Evolutionary conservation across 1,140 invertebrate genomes (phyloP), one percentile per base, ranked within the genome.

Genomic region (Trichomalopsis sarcophagae): DNA sequence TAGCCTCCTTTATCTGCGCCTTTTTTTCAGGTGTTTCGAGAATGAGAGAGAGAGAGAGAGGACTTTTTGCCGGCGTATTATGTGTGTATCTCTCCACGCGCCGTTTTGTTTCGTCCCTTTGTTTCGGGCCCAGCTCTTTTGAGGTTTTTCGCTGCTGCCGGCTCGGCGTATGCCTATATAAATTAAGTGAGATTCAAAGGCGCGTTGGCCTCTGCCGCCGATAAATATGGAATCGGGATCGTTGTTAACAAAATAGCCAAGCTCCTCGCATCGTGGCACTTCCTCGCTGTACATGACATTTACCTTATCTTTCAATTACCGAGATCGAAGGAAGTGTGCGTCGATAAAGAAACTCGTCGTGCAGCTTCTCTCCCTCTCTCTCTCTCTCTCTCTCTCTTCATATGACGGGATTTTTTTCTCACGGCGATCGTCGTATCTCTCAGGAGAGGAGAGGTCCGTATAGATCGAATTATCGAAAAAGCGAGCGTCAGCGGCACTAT

Each of bases 31-130:
- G 73, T 73, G 66, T 47, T 47, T 55, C 23, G 13, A 62, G 23
- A 73, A 44, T n/a, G 62, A 77, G 74, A 77, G 44, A 77, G 68
- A 27, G 68, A 27, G 68, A 50, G 55, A 66, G 79, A 50, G 17
- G 30, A 77, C 79, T 77, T 74, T 80, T 62, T 80, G 13, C 30
- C 11, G 4, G 10, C n/a, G 75, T 77, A 77, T 77, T 77, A 77
- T 77, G 27, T 77, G 75, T 77, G 75, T 55, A 77, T 77, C 75
- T 27, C 40, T 50, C n/a, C 21, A 36, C 75, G 40, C 75, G 40
- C n/a, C 40, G 27, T 77, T 47, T 77, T 77, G 27, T 77, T 77
- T 50, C 75, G 55, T 62, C 40, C 44, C 75, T 77, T 77, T 77
- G 75, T 77, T 77, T 75, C 73, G 30, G 73, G 21, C 7, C 36